Percentiles rank a stretch among this genome's conserved stretches.
Evolutionary conservation across 2,888 invertebrate species (phyloP).

Genomic region (Atrina japonica): DNA sequence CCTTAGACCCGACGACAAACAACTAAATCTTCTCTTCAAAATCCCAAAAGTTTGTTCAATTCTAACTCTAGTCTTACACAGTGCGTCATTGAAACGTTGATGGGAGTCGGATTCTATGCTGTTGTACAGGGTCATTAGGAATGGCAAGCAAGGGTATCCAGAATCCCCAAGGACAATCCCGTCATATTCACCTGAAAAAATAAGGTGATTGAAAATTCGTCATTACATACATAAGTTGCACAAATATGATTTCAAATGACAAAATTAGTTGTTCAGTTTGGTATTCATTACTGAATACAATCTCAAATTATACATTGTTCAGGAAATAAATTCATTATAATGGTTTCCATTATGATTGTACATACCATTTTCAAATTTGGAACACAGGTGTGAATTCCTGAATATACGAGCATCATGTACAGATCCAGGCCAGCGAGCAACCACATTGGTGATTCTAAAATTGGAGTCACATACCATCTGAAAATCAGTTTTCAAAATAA

Average conservation of each 20-base stretch:
- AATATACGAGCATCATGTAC: constrained; percentile 30
- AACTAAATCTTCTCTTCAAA: constrained; percentile 34
- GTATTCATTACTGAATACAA: too few species aligned
- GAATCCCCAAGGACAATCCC: constrained; percentile 38
- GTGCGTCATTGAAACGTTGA: constrained; percentile 25
- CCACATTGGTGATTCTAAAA: constrained; percentile 24
- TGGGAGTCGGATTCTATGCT: neutral
- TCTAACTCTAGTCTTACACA: constrained; percentile 22
- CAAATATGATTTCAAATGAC: too few species aligned
- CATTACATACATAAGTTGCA: too few species aligned
- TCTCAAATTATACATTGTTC: too few species aligned
- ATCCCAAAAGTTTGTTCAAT: constrained; percentile 42
- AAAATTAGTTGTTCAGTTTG: too few species aligned
- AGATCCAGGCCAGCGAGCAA: constrained; percentile 38
- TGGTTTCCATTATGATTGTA: too few species aligned
- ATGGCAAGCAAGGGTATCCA: constrained; percentile 27
- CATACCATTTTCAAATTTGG: constrained; percentile 31
- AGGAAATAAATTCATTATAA: too few species aligned
- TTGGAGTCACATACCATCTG: constrained; percentile 25
- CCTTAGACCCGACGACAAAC: constrained; percentile 12
- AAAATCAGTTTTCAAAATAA: too few species aligned
- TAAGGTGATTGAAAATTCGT: too few species aligned
- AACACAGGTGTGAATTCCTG: constrained; percentile 6
- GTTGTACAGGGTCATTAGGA: constrained; percentile 34
- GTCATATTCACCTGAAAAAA: too few species aligned